These are phyloP conservation scores for Scaptomyza montana DNA, from an alignment of 1,140 invertebrate genomes.

Conservation along the genomic window DNA sequence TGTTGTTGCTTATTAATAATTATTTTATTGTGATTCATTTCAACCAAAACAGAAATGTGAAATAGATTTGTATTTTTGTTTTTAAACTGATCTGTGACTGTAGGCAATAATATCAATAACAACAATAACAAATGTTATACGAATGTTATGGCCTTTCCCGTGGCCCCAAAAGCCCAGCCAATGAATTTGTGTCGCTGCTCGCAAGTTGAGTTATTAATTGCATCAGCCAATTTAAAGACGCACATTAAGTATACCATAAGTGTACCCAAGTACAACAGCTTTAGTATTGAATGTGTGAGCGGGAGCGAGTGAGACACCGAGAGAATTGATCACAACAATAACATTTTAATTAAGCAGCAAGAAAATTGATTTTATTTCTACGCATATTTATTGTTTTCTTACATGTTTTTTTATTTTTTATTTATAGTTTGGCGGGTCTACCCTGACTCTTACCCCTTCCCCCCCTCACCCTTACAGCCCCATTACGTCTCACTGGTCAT, in stretches of 20 bases:
- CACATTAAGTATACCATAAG: not conserved
- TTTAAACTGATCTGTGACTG: constrained; percentile 6
- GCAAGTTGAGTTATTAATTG: constrained; percentile 64
- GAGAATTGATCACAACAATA: not conserved
- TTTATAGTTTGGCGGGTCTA: constrained; percentile 28
- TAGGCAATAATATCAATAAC: no score
- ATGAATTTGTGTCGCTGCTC: constrained; percentile 35
- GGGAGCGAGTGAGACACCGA: not conserved
- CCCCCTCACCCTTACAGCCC: not conserved
- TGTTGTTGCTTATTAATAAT: no score
- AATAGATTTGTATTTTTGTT: not conserved
- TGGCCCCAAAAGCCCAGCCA: constrained; percentile 19
- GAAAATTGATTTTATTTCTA: constrained; percentile 26
- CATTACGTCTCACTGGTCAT: not conserved
- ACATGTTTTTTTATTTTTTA: constrained; percentile 8
- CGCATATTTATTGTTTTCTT: not conserved
- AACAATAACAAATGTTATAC: not conserved
- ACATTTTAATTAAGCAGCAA: constrained; percentile 23
- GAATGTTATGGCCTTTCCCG: constrained; percentile 35
- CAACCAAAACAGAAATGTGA: not conserved
- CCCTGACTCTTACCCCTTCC: constrained; percentile 1
- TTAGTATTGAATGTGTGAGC: not conserved
- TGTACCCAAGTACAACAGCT: not conserved
- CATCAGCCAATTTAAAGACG: constrained; percentile 61
- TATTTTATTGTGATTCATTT: constrained; percentile 1